A percentile compares a stretch with the other conserved stretches of the same genome.
Evolutionary conservation across 1,140 invertebrate genomes (phyloP).

Genomic region (Melipona quadrifasciata): DNA sequence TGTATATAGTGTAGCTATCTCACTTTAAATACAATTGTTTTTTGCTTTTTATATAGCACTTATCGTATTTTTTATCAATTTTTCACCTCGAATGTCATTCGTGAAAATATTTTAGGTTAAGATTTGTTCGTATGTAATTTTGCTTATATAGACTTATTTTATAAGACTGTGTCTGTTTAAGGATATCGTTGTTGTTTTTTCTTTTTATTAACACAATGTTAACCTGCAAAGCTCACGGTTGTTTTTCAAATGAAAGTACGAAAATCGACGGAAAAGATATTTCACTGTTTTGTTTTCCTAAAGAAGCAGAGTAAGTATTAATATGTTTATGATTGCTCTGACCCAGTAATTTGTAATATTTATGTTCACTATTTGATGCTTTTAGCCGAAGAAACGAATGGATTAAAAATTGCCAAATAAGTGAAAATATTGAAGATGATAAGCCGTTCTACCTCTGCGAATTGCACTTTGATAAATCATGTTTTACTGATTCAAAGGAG

Average conservation of each 20-base stretch:
- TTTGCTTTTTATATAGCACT: not conserved
- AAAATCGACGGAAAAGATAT: conserved; percentile 56
- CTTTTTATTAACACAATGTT: conserved; percentile 42
- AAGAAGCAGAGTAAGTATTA: conserved; percentile 57
- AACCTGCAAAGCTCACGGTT: conserved; percentile 44
- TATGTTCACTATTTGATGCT: not conserved
- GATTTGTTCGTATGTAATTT: not conserved
- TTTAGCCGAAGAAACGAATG: conserved; percentile 53
- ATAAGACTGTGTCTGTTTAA: not conserved
- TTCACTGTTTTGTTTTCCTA: conserved; percentile 59
- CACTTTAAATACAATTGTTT: not conserved
- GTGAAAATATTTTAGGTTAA: conserved; percentile 5
- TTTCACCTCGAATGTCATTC: not conserved
- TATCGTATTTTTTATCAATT: not conserved
- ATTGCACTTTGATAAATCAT: conserved; percentile 61
- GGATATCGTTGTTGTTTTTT: not conserved
- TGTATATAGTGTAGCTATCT: not conserved
- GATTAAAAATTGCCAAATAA: conserved; percentile 52
- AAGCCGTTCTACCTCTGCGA: conserved; percentile 52
- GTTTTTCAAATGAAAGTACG: conserved; percentile 54
- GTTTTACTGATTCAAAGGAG: conserved; percentile 37
- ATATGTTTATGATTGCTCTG: not conserved
- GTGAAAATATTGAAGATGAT: not conserved
- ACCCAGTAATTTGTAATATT: not conserved
- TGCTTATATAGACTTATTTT: not conserved